Evolutionary conservation across 23 tunicate species (phyloP), one percentile per base, ranked within the genome.

Genomic region (Styela plicata): DNA sequence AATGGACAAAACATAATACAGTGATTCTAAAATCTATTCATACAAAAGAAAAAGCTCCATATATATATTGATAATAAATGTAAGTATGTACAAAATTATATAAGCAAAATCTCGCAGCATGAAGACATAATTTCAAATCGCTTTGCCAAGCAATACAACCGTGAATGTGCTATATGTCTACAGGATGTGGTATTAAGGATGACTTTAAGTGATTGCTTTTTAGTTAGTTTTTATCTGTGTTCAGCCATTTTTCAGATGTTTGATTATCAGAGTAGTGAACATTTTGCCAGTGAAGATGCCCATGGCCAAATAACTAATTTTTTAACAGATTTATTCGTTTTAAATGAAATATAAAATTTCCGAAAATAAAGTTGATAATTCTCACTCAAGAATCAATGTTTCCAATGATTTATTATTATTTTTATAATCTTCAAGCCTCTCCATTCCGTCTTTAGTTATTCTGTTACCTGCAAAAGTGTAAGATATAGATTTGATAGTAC

Each of bases 361-460:
- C 13, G 13, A 44, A 7, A 44, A 13, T 44, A 44, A 44, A 7
- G n/a, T n/a, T n/a, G n/a, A 44, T 44, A 44, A 44, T 44, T 44
- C 13, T 44, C 57, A 44, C 57, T 76, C 81, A 25, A 76, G 32
- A 29, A 44, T 53, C 31, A 76, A 57, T 76, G 36, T 76, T 22
- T 53, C 81, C 26, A 76, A 27, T 20, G 81, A 76, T 10, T 1
- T 53, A 29, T 76, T 76, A 10, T 33, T 34, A 0, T 18, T 53
- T 36, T 2, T 53, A 36, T 44, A 44, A 36, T 76, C 81, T n/a
- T 52, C 64, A 52, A 76, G 66, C 24, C 44, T 53, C 66, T 36
- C 24, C 22, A 21, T 76, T 29, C 81, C 81, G 0, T 25, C 81
- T 25, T 76, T 57, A 22, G 81, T 76, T 21, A 76, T 23, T 76